Evolutionary conservation across 2,797 vertebrate species (phyloP).

Genomic region (Austrolebias charrua): DNA sequence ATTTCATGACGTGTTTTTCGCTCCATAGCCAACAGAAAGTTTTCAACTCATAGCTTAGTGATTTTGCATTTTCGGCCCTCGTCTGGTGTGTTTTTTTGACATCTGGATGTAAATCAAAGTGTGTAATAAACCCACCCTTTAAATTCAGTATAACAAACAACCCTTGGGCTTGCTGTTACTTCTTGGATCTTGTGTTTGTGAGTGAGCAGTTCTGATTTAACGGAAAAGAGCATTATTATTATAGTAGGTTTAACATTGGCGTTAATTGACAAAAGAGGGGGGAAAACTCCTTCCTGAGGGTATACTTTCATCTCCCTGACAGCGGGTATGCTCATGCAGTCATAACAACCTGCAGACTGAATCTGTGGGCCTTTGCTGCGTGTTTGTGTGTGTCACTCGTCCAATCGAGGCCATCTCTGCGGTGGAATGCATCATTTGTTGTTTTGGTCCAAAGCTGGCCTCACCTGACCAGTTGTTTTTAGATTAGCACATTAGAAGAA

Average conservation of each 20-base stretch:
- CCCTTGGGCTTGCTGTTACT: slow-evolving; percentile 7
- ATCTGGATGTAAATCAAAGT: slow-evolving; percentile 45
- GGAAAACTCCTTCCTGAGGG: slow-evolving; percentile 70
- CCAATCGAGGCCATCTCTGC: slow-evolving; percentile 69
- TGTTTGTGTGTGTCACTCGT: slow-evolving; percentile 34
- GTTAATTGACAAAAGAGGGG: slow-evolving; percentile 75
- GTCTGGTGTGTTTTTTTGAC: slow-evolving; percentile 28
- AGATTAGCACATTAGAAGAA: slow-evolving; percentile 24
- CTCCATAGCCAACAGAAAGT: slow-evolving; percentile 36
- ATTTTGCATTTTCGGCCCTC: slow-evolving; percentile 32
- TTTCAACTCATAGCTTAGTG: slow-evolving; percentile 22
- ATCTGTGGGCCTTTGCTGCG: slow-evolving; percentile 47
- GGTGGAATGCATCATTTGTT: slow-evolving; percentile 71
- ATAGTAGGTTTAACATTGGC: slow-evolving; percentile 78
- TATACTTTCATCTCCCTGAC: slow-evolving; percentile 79
- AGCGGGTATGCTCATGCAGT: slow-evolving; percentile 72
- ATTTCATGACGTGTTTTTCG: slow-evolving; percentile 53
- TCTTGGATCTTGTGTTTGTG: slow-evolving; percentile 23
- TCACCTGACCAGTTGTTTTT: slow-evolving; percentile 50
- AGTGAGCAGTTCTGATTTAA: slow-evolving; percentile 43
- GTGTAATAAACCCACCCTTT: slow-evolving; percentile 8
- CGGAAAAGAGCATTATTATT: slow-evolving; percentile 72
- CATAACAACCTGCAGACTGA: slow-evolving; percentile 76
- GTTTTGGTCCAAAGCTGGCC: slow-evolving; percentile 39
- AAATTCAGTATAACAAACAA: slow-evolving; percentile 34